Evolutionary conservation across 2,113 vertebrate genomes (phyloP).

Genomic region (Salminus brasiliensis): DNA sequence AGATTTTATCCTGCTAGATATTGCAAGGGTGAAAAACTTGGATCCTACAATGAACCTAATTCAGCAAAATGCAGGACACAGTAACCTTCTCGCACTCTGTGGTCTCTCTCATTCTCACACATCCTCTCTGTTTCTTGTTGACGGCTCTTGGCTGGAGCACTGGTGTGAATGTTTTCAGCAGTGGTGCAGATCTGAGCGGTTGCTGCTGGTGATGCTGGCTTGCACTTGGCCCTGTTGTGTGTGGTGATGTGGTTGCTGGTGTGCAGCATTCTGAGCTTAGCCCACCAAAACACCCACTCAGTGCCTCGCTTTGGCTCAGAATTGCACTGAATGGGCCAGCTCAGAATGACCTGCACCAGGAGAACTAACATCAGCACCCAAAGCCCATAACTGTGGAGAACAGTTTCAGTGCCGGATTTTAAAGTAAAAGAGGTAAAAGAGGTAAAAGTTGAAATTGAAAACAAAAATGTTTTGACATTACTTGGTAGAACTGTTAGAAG

Average conservation of each 20-base stretch:
- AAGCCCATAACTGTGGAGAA: background rate
- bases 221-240: background rate
- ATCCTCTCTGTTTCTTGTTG: background rate
- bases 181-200: background rate
- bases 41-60: background rate
- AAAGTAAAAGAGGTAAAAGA: background rate
- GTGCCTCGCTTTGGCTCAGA: background rate
- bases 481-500: too few relatives aligned
- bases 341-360: background rate
- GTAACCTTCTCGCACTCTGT: background rate
- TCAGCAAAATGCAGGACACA: background rate
- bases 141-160: background rate
- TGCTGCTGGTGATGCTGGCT: background rate
- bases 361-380: background rate
- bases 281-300: background rate
- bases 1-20: too few relatives aligned
- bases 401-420: background rate
- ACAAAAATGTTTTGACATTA: background rate
- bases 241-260: background rate
- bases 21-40: background rate
- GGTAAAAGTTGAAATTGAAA: background rate
- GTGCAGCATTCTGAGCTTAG: background rate
- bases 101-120: background rate
- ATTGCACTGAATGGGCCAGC: background rate
- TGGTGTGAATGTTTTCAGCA: background rate